These are phyloP conservation scores for Hipposideros armiger DNA, from an alignment of 2,113 vertebrate genomes.

Conservation along the genomic window DNA sequence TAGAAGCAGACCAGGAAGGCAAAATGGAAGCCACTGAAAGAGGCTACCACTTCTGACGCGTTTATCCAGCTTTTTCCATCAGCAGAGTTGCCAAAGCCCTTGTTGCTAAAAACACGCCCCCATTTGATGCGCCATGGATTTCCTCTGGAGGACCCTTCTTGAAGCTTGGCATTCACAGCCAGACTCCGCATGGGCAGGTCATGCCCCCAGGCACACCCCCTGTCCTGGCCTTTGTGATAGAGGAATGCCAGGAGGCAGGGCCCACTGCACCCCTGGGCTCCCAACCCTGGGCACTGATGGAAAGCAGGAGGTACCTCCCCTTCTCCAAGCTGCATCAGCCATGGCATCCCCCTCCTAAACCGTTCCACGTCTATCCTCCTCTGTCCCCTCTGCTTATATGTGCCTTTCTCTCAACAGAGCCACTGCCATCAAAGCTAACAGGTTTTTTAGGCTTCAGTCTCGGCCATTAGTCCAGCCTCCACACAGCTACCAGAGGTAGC, in stretches of 20 bases:
- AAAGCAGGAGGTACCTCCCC: not conserved
- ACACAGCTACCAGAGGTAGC: not conserved
- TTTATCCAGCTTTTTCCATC: not conserved
- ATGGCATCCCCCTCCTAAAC: not conserved
- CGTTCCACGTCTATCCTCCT: not conserved
- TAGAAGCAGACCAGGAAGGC: not conserved
- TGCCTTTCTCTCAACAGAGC: not conserved
- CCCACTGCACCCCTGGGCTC: not conserved
- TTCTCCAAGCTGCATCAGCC: not conserved
- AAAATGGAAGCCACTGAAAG: not conserved
- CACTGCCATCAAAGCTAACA: not conserved
- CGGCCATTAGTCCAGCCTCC: not conserved
- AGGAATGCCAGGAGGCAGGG: not conserved
- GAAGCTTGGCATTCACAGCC: not conserved
- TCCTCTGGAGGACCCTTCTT: no score
- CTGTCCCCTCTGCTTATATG: not conserved
- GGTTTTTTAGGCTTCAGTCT: not conserved
- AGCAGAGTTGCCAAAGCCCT: not conserved
- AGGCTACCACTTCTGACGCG: not conserved
- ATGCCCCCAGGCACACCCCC: no score
- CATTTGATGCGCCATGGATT: not conserved
- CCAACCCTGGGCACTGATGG: not conserved
- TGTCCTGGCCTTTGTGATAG: not conserved
- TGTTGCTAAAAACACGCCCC: not conserved
- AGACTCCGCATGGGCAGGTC: not conserved